Conservation (phyloP, 2,797 vertebrate species). For the Arnoldichthys spilopterus region DNA sequence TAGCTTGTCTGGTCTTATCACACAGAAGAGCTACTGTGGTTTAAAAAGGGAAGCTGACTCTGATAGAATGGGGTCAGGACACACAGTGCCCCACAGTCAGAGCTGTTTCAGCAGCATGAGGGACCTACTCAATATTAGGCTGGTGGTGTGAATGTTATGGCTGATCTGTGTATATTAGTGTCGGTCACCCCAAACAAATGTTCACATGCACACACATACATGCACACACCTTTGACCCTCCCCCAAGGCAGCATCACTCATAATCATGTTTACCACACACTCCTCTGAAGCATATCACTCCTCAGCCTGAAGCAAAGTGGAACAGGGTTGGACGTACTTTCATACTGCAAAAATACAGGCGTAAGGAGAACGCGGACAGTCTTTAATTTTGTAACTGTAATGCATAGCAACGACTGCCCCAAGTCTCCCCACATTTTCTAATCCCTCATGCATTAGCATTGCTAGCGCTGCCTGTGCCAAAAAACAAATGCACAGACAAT, state of each 20-base stretch:
- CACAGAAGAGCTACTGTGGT: too few species aligned
- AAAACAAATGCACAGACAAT: conserved; percentile 23
- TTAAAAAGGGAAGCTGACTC: too few species aligned
- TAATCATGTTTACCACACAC: conserved; percentile 60
- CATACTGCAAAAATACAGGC: conserved; percentile 21
- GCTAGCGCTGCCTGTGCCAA: not conserved
- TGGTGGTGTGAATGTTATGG: too few species aligned
- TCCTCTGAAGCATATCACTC: conserved; percentile 12
- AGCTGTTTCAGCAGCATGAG: too few species aligned
- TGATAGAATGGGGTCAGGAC: too few species aligned
- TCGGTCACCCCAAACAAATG: too few species aligned
- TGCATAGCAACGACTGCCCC: conserved; percentile 9
- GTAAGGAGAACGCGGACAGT: conserved; percentile 6
- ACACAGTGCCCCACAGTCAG: too few species aligned
- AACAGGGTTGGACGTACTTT: not conserved
- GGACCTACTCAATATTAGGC: too few species aligned
- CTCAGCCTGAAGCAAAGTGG: not conserved
- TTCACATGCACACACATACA: not conserved
- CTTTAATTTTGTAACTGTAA: conserved; percentile 19
- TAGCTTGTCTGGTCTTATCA: too few species aligned
- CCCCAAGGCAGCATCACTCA: conserved; percentile 40
- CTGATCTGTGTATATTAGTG: too few species aligned
- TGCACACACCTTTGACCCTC: not conserved
- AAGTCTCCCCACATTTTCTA: conserved; percentile 6
- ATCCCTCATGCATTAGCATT: conserved; percentile 1